Base-by-base conservation (phyloP, 2,797 vertebrate species). In the Saguinus oedipus region DNA sequence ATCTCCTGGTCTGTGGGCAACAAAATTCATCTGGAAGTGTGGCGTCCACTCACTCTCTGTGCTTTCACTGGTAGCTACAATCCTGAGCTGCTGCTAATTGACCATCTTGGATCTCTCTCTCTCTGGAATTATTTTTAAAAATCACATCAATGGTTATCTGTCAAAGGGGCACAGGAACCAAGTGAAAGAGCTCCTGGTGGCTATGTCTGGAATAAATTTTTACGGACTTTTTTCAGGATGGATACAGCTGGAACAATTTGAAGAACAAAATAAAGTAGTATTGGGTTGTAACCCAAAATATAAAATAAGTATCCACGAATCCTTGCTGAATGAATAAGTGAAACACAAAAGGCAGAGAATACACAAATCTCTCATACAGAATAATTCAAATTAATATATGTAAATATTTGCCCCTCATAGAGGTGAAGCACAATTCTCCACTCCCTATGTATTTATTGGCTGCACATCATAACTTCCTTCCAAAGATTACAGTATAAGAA, bases 341-440 rank as follows among this genome's bases (percentile, higher is more conserved):
- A 68, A 72, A 76, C 36, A 85, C 20, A 57, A 79, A 70, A 79
- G 24, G 24, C 39, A 76, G 20, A 55, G 33, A 80, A 53, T 1
- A 36, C 14, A 48, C 11, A 50, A 64, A 90, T 79, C 33, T 33
- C 15, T 22, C n/a, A 30, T 53, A 61, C 0, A 89, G 61, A 72
- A 92, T 57, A 92, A 94, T 78, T 88, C 59, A 48, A 85, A 44
- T 72, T 78, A 72, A 86, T 82, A 92, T 83, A 76, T 33, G 26
- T 55, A 93, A 48, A 1, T 44, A 88, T 70, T 50, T 93, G 57
- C 84, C 57, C 48, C n/a, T 76, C 68, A 48, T 68, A 46, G 78
- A 88, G 55, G 46, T 64, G 36, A 79, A 42, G 26, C 39, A 26
- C 79, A 79, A 85, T 17, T 74, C 59, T 27, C 27, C 22, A 36